Base-by-base conservation (phyloP, 1,140 invertebrate genomes). In the Penaeus indicus region DNA sequence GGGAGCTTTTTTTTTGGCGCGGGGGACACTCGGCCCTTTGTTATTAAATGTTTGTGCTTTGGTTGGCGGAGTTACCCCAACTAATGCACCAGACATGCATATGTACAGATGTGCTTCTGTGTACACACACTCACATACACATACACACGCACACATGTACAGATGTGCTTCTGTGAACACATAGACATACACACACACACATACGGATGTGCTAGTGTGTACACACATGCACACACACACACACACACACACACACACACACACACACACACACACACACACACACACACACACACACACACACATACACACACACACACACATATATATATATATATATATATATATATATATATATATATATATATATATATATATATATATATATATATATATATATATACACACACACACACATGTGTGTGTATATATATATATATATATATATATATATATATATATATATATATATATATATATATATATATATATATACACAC, bases 161-260 rank as follows among this genome's bases (percentile, higher is more conserved):
- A 69, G 5, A 69, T 16, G 19, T 16, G 19, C 67, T 10, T 16
- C 5, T 16, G 19, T 16, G 19, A 4, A 69, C 67, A 69, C 67
- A 69, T 16, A 69, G 5, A 69, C 67, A 69, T 18, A 69, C 67
- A 69, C 13, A 69, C 67, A 69, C 13, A 69, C 67, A 69, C 13
- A 69, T 16, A 69, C 13, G 19, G 5, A 69, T 16, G 19, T 16
- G 19, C 13, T 10, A 1, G 19, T 16, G 19, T 16, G 19, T 16
- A 69, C 67, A 69, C 67, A 69, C 67, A 8, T 16, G 19, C 67
- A 69, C 67, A 69, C 67, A 69, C 67, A 69, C 67, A 69, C 19
- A 8, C 0, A 69, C 19, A 69, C 19, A 69, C 19, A 69, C 19
- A 69, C 19, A 69, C 19, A 69, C 18, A 69, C 18, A 69, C 18